phyloP scores from a whole-genome alignment of 2,797 vertebrate genomes.

The Dermochelys coriacea region DNA sequence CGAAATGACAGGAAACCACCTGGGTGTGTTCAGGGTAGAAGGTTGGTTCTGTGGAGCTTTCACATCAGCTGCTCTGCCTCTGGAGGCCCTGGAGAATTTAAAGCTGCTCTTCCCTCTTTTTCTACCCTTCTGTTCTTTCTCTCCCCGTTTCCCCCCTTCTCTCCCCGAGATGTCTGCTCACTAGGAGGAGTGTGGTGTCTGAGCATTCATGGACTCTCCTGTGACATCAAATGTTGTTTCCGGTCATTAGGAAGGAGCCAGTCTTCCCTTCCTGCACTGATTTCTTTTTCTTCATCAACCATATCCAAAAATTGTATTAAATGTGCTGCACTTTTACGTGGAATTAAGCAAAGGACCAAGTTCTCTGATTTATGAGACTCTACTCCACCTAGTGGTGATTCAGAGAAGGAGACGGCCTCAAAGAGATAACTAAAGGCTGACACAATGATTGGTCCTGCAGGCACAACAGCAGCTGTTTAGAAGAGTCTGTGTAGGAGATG shows the following conservation, averaged over 20 bases:
- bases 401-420: background rate
- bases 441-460: background rate
- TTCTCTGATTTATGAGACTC: background rate
- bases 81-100: background rate
- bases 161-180: no score
- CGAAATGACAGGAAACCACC: background rate
- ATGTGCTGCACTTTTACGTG: background rate
- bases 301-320: background rate
- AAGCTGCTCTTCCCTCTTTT: background rate
- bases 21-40: background rate
- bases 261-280: background rate
- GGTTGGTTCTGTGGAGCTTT: background rate
- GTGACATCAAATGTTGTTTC: no score
- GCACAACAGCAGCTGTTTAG: background rate
- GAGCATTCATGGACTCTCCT: background rate
- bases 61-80: background rate
- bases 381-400: background rate
- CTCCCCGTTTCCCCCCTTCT: accelerated
- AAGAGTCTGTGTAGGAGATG: background rate
- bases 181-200: background rate
- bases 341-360: background rate
- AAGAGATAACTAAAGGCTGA: background rate
- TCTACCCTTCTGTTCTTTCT: background rate
- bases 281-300: background rate
- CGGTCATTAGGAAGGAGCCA: background rate